phyloP scores from a whole-genome alignment of 2,113 vertebrate species.

The Crocuta crocuta region DNA sequence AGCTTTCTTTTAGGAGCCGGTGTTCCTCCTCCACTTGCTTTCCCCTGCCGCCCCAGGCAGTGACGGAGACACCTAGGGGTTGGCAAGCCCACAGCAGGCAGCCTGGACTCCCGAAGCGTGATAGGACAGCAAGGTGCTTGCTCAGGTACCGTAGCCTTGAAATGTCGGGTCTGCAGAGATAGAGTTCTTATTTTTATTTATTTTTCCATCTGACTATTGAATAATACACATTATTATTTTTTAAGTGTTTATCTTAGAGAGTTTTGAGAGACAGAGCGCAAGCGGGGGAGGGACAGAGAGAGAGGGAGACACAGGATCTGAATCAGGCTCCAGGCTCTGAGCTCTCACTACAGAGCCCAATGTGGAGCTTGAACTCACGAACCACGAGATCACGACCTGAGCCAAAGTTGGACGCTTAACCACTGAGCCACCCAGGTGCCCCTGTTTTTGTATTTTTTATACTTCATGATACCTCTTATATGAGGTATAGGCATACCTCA shows the following conservation, averaged over 20 bases:
- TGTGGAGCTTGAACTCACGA: no score
- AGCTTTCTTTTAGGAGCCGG: neutral
- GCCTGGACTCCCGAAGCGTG: neutral
- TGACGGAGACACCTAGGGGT: neutral
- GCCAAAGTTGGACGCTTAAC: no score
- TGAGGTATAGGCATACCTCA: neutral
- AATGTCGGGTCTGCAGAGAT: neutral
- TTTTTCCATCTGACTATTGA: neutral
- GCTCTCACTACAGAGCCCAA: no score
- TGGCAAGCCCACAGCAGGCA: neutral
- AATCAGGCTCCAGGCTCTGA: no score
- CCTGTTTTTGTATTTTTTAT: neutral
- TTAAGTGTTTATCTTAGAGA: no score
- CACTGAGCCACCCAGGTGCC: no score
- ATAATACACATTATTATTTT: neutral
- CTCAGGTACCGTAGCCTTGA: neutral
- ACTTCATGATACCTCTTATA: neutral
- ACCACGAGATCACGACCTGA: no score
- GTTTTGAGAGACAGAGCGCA: no score
- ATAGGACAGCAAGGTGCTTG: neutral
- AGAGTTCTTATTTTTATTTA: neutral
- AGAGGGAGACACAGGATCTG: no score
- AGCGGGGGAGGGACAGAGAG: no score
- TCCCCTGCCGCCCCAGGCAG: neutral
- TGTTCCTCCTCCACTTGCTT: neutral